Conservation (phyloP, 1,140 invertebrate genomes). For the Pollicipes pollicipes region DNA sequence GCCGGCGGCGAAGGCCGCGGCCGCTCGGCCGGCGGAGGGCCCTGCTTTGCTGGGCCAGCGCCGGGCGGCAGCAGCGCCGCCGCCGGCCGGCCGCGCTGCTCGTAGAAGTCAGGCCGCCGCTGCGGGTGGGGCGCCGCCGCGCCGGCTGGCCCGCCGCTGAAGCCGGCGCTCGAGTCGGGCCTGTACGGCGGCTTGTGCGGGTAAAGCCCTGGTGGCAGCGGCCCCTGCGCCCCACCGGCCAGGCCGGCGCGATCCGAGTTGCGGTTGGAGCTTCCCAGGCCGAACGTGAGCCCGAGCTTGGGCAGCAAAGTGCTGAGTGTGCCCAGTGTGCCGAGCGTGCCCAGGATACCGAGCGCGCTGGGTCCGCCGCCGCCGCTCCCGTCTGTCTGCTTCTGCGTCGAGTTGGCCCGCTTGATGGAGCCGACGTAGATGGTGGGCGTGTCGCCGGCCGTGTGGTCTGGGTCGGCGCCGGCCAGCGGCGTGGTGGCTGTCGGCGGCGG, state of each 20-base stretch:
- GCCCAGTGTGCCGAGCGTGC: not conserved
- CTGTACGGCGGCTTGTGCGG: no score
- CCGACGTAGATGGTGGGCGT: conserved; percentile 1
- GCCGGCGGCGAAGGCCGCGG: not conserved
- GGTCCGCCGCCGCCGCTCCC: not conserved
- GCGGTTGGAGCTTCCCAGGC: not conserved
- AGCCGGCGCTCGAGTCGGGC: not conserved
- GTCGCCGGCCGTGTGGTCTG: not conserved
- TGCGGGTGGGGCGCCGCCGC: not conserved
- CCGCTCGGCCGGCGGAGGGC: not conserved
- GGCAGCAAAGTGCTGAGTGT: not conserved
- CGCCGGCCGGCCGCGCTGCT: not conserved
- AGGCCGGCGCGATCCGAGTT: not conserved
- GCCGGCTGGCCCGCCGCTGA: not conserved
- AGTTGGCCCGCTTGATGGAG: not conserved
- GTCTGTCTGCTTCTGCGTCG: not conserved
- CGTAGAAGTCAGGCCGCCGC: not conserved
- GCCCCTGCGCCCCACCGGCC: not conserved
- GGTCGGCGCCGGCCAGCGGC: not conserved
- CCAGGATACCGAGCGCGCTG: not conserved
- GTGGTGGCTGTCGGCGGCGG: not conserved
- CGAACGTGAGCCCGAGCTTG: not conserved
- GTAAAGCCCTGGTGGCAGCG: no score
- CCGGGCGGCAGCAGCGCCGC: not conserved
- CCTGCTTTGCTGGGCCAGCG: not conserved